Evolutionary conservation across 2,888 invertebrate species (phyloP), one percentile per base, ranked within the genome.

Genomic region (Campoletis raptor): DNA sequence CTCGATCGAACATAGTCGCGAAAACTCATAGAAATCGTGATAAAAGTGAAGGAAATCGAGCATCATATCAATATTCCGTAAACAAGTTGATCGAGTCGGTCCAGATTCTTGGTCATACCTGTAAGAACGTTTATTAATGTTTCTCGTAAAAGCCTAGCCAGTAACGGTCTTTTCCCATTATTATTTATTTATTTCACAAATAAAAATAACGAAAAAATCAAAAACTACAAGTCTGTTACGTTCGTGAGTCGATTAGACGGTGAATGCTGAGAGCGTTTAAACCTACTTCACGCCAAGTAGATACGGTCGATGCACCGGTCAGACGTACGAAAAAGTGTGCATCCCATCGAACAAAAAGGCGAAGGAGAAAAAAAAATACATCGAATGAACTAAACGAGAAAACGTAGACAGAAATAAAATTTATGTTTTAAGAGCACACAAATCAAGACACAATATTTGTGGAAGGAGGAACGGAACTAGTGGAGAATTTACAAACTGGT

Each of bases 301-400:
- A 70, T 76, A 54, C 70, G 72, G 18, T 79, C 78, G 79, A 74
- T 74, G 64, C 15, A 73, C 54, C 40, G 64, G 69, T 85, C 85
- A 79, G 85, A 70, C 82, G 69, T n/a, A 69, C 24, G 42, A 61
- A 80, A 70, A 61, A 80, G 57, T 61, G 9, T 18, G 30, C 80
- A 42, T 70, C 45, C 18, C 30, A 15, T 45, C 61, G 69, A n/a
- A 54, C 57, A 40, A 79, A 24, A 42, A 79, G 30, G 24, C 21
- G 12, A 42, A 79, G 54, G 0, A 78, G 12, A 54, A 67, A 69
- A 57, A 77, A 61, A 42, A 48, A 66, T 9, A 18, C 37, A 12
- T 24, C 64, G 72, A 66, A 12, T 6, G 30, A 9, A 67, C 48
- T 48, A 36, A 48, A 37, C 18, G 30, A 40, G 64, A 42, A 52